Evolutionary conservation across 1,140 invertebrate genomes (phyloP).

Genomic region (Procambarus clarkii): DNA sequence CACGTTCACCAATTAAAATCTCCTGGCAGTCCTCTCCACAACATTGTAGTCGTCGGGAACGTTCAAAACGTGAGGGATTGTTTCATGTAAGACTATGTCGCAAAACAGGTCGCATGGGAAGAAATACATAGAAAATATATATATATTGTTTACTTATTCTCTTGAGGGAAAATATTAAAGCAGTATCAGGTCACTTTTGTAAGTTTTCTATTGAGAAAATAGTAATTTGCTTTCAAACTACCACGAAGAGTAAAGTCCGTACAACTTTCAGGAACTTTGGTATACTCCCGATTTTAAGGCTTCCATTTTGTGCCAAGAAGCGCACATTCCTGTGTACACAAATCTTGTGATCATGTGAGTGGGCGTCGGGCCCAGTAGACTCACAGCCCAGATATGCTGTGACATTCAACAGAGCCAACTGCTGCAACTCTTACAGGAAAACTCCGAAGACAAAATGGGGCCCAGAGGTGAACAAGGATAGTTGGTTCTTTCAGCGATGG

Average conservation of each 20-base stretch:
- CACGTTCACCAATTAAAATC: neutral
- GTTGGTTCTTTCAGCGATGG: neutral
- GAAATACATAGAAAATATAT: neutral
- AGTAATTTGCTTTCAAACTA: neutral
- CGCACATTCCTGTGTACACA: neutral
- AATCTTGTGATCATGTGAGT: too few species aligned
- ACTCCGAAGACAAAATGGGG: neutral
- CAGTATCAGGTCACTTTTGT: constrained; percentile 26
- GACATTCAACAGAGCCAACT: neutral
- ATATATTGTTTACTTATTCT: neutral
- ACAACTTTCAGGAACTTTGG: neutral
- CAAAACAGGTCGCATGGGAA: neutral
- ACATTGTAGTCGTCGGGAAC: neutral
- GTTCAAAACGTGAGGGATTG: neutral
- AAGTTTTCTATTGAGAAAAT: neutral
- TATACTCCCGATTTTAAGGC: neutral
- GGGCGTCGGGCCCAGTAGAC: too few species aligned
- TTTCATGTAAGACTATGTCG: neutral
- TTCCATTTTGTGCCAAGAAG: neutral
- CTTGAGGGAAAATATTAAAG: constrained; percentile 17
- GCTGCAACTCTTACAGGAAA: neutral
- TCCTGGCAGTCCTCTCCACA: neutral
- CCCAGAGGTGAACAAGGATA: neutral
- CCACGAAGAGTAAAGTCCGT: neutral
- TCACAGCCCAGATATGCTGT: neutral